Evolutionary conservation across 1,140 invertebrate genomes (phyloP), one percentile per base, ranked within the genome.

Genomic region (Temnothorax nylanderi): DNA sequence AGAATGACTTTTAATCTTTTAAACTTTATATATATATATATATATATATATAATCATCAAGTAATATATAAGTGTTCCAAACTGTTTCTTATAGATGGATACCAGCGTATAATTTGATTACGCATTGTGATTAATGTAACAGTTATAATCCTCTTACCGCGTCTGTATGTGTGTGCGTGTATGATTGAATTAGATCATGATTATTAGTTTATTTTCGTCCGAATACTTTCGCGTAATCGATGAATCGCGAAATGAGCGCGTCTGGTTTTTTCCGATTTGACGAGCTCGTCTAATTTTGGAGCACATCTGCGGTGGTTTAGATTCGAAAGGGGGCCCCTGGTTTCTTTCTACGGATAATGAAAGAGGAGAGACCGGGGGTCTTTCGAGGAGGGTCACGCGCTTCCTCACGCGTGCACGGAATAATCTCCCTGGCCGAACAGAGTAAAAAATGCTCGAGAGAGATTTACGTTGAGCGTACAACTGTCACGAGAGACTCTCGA

Each of bases 251-350:
- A 56, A 47, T 21, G 69, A 34, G 60, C 89, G 75, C 87, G 84
- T 91, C 90, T 91, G 90, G 85, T 89, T 75, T 81, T 91, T 88
- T 88, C 90, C 69, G 78, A 90, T 91, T 90, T 74, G 89, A 90
- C 87, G 75, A 84, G 87, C 56, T 77, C 87, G 90, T 91, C 88
- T 91, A 91, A 91, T 91, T 91, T 91, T 75, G 77, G 87, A 80
- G 71, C 90, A 87, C 90, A 91, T 91, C 90, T 91, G 90, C 90
- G 88, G 90, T 74, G 85, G 60, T 87, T 86, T 74, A 85, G 85
- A 88, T 78, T 47, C 58, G 69, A 86, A 81, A 64, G 49, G 58
- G 41, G 32, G 26, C 34, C 16, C 32, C 54, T 65, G 54, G 41
- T 91, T 85, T 87, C 90, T 85, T 54, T 32, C 26, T 32, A 56